Evolutionary conservation across 2,113 vertebrate species (phyloP), one percentile per base, ranked within the genome.

Genomic region (Neomonachus schauinslandi): DNA sequence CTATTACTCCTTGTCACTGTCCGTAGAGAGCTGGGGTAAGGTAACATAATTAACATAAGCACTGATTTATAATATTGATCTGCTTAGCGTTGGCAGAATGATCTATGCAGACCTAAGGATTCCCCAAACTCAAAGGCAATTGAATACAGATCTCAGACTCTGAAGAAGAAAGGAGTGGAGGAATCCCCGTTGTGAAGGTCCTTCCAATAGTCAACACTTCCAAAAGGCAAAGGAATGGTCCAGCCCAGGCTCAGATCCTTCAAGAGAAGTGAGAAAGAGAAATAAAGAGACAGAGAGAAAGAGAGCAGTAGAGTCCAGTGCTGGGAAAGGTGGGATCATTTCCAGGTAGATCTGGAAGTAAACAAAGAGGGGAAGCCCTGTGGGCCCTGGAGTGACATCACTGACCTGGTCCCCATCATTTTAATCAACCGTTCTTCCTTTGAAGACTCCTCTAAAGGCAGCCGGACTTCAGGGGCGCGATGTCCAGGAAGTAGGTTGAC

Each of bases 251-350:
- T 36, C 46, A 67, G 4, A 10, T 65, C 10, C 71, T 46, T 59
- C 14, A 72, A 28, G 13, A 31, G 7, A 57, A 26, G 51, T 67
- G 22, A 42, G 36, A 15, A 39, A 28, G 42, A 76, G 72, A 21
- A 13, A 31, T 3, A 19, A n/a, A 51, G 61, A 63, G 2, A 63
- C 11, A 74, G 22, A 36, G 21, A 49, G 24, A 21, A 26, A 12
- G 5, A 22, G 49, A 88, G 18, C 65, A 19, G 13, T 31, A 53
- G 55, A 55, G 24, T 21, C 33, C 77, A 91, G 90, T 13, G 14
- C 2, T 53, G 5, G 11, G 11, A 2, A 2, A 5, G 0, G 8
- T 36, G 16, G 22, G 1, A 59, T 61, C 59, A 49, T 31, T 31
- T 81, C 51, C 42, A 92, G 13, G 28, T 22, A 14, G n/a, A 21